Evolutionary conservation across 2,797 vertebrate species (phyloP), one percentile per base, ranked within the genome.

Genomic region (Myotis findleyi): DNA sequence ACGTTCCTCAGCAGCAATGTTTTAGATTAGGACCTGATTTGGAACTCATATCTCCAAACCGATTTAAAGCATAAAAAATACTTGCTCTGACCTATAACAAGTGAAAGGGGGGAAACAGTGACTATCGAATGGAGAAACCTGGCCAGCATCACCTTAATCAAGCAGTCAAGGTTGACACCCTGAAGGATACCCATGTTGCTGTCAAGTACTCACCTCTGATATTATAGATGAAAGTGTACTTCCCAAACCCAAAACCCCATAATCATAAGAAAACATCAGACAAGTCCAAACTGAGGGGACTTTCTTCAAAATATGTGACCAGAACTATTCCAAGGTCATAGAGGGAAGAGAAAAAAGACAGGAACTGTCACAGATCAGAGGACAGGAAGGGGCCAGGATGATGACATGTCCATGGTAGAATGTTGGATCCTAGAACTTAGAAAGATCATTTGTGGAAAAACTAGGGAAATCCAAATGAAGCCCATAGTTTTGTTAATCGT

Each of bases 61-160:
- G 87, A 64, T 30, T 82, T 81, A 93, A 84, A 76, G 21, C 14
- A 72, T 51, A 38, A 95, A 76, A 91, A 72, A 21, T 5, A 79
- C 21, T 68, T 30, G 55, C 7, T 36, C 17, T 76, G 11, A 11
- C 38, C 30, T 68, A 38, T 71, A 72, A 90, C 85, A 83, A 88
- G 75, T 47, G 38, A 62, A 91, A 85, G 69, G 25, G 7, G 25
- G 21, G 16, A 27, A 79, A n/a, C 0, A 44, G 20, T 20, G 64
- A 91, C 68, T 91, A 88, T 71, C 36, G n/a, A n/a, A 1, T 23
- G 20, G 18, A 49, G 27, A 94, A 90, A 73, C 5, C 30, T n/a
- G n/a, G 49, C 33, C 84, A 41, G 72, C 5, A 36, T 41, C 27
- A 53, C 57, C 25, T 33, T 66, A 75, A 18, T 13, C n/a, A 1